Base-by-base conservation (phyloP, 2,888 invertebrate species). In the Drosophila setosimentum region DNA sequence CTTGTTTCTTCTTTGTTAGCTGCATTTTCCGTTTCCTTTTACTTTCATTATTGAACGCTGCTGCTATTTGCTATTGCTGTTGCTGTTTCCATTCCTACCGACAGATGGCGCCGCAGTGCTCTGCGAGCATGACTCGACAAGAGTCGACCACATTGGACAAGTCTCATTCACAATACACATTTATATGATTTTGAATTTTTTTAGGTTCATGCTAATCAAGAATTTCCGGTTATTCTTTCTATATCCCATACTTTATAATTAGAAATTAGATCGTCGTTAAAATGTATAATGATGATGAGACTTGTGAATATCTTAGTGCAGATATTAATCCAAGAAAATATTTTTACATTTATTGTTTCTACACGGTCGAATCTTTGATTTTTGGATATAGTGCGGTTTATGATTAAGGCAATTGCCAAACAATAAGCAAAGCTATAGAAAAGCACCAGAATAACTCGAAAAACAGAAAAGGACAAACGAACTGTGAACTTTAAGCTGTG, bases 11-110 rank as follows among this genome's bases (percentile, higher is more conserved):
- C 16, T n/a, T 51, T 51, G 51, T n/a, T 51, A 24, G 27, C 27
- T 24, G 42, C 24, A 18, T 18, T 16, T 10, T 18, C 21, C 45
- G 45, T 18, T 32, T 48, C 11, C 61, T 50, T 40, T 65, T 40
- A 40, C 65, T 61, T 65, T 62, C 62, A 37, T 59, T 40, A 40
- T 32, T 54, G 30, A 16, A 21, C 16, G 24, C 33, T 33, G 32
- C 21, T 45, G 5, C 24, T 33, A n/a, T 57, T 13, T 18, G 21
- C 8, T 8, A 45, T 45, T 21, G 21, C 42, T 21, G 13, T 16
- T 16, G 21, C 21, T 45, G 45, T 8, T 45, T 0, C 33, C 21
- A 7, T 33, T 40, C 11, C 3, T 27, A 13, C 7, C 45, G 30
- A 24, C 33, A 63, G 63, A 63, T 33, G 63, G 58, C 58, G 33